Base-by-base conservation (phyloP, 1,140 invertebrate genomes). In the Ylistrum balloti region DNA sequence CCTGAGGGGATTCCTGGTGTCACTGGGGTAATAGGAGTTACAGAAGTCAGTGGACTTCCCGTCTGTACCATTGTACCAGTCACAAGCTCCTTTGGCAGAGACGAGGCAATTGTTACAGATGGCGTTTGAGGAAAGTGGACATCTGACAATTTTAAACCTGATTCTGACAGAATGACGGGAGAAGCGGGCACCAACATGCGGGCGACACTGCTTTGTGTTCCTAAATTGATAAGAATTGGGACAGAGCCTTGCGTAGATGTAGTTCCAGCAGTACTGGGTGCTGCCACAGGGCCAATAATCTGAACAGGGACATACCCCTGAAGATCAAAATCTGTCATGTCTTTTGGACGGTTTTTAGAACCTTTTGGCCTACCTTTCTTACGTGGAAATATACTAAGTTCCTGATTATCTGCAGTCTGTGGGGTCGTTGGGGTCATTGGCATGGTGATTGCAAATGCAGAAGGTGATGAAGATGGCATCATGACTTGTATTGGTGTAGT, bases 211-310 rank as follows among this genome's bases (percentile, higher is more conserved):
- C 22, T 74, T n/a, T 74, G 56, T n/a, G 56, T 28, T 9, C 56
- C 56, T 74, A 74, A 28, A 28, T 74, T 74, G 11, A 74, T 74
- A n/a, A 74, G 56, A 74, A 74, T 74, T 9, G 56, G 56, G 22
- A 74, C 56, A 74, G 56, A 74, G 56, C 17, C n/a, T 11, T 74
- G 56, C 28, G 56, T 9, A 74, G 56, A 17, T 5, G n/a, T 5
- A 74, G 56, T 28, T n/a, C 56, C 56, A n/a, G 56, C 1, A n/a
- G 56, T 74, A 28, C 9, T 74, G 5, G 56, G 56, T 7, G 22
- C 56, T n/a, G 38, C 87, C 38, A 88, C 87, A 0, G 88, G 88
- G 0, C 88, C 88, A 22, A 88, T 85, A 17, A 88, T 88, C 48
- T 88, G 88, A 1, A 88, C 88, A 35, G 56, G 88, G 28, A 88